Percentiles rank a stretch among this genome's conserved stretches.
phyloP scores from a whole-genome alignment of 2,797 vertebrate genomes.

The Poecile montanus region DNA sequence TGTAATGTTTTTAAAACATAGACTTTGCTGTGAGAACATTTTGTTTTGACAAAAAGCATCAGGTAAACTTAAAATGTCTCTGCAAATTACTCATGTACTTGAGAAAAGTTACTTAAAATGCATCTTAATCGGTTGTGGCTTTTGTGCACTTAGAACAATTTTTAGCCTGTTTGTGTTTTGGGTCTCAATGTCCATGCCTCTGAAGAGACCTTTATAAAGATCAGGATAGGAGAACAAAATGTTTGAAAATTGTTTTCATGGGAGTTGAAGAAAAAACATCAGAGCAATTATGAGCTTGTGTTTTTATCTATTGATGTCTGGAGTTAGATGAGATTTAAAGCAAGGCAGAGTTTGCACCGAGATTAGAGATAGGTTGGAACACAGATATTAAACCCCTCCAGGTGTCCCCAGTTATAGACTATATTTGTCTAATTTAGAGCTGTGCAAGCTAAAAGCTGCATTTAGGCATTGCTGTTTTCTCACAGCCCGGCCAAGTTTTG shows the following conservation, averaged over 20 bases:
- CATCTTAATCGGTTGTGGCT: not conserved
- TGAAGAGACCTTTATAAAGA: not conserved
- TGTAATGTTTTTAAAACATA: not conserved
- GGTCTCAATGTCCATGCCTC: not conserved
- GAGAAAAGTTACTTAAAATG: not conserved
- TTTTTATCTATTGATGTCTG: not conserved
- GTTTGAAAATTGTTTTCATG: not conserved
- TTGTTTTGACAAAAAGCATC: not conserved
- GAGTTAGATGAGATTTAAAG: not conserved
- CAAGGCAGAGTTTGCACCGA: not conserved
- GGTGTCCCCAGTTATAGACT: not conserved
- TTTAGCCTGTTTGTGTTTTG: not conserved
- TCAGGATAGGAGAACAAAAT: not conserved
- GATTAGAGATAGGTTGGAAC: not conserved
- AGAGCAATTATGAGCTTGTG: not conserved
- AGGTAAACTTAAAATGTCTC: not conserved
- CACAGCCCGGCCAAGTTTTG: slow-evolving; percentile 92
- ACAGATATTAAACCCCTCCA: not conserved
- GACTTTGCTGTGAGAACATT: not conserved
- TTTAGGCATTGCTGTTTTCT: not conserved
- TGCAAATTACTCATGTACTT: not conserved
- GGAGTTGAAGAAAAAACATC: not conserved
- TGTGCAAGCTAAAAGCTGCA: not conserved
- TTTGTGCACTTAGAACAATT: not conserved
- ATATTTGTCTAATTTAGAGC: not conserved